Base-by-base conservation (phyloP, 2,888 invertebrate species). In the Leucophora obtusa region DNA sequence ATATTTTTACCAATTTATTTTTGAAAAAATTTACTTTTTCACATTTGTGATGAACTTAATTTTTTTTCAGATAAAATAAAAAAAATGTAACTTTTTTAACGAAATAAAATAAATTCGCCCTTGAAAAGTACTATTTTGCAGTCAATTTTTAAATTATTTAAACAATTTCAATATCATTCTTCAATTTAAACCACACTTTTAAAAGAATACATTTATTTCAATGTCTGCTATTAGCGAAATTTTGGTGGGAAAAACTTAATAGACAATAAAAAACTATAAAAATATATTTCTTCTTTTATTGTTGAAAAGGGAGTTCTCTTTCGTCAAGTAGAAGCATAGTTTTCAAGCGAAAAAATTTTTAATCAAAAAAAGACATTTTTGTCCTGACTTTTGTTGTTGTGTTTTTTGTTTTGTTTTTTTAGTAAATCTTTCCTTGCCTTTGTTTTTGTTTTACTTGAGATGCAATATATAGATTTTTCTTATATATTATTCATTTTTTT, bases 341-440 rank as follows among this genome's bases (percentile, higher is more conserved):
- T 73, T 66, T 66, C 59, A 77, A 81, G 81, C 81, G 56, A 76
- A 71, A 71, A 50, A 76, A 65, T 69, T 70, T 54, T 35, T 72
- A 56, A 54, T 76, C 62, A 59, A 72, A 74, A 24, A n/a, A 72
- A 72, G 53, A 65, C 53, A 69, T 71, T 68, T 62, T 79, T 66
- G 43, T 47, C 43, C 11, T 47, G 11, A 38, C 38, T 14, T 38
- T 38, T 14, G 11, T 11, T 9, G 14, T 38, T 38, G 43, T 14
- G 58, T 50, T 63, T 5, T 35, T 51, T 11, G 24, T 24, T n/a
- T 65, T 51, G 43, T 56, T 24, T 24, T 24, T 21, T 8, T 70
- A 72, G 56, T 68, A 38, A 58, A 72, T 54, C 38, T 74, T 53
- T 80, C 62, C 28, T 47, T 17, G n/a, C n/a, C 38, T 35, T 28